Base-by-base conservation (phyloP, 2,797 vertebrate genomes). In the Anisognathus igniventris region DNA sequence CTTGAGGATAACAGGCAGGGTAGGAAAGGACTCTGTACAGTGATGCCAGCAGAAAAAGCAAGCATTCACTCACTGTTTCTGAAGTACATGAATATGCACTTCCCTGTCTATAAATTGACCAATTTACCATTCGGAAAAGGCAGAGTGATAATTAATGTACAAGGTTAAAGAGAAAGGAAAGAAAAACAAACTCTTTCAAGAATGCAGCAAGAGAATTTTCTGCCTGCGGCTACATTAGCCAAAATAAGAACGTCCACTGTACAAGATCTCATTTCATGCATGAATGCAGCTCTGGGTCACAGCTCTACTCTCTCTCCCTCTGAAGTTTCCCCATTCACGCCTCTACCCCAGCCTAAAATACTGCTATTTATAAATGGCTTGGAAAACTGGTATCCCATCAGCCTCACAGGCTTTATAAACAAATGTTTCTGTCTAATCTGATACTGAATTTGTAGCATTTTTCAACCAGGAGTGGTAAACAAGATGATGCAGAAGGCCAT, bases 271-370 rank as follows among this genome's bases (percentile, higher is more conserved):
- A 94, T 95, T 92, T 95, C 86, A 93, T 78, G 89, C 75, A 89
- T 96, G 94, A 83, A 83, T 88, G 89, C 91, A 92, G 53, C 92
- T 90, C 87, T 77, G 65, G 91, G 91, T 93, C 95, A 92, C 89
- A 83, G 92, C 68, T 81, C 74, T 51, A 72, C 0, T 0, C 47
- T 85, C 50, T 66, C 51, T 91, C 51, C 44, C 62, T 90, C 89
- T 62, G 56, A 91, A 92, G 62, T 70, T 82, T 92, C 73, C 57
- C 66, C 89, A 86, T 91, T 91, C 88, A 92, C 33, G 27, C 81
- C 50, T 72, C 74, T 80, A 80, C 33, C 47, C 58, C 79, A 78
- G 66, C 33, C 89, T 75, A 90, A 95, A 94, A 88, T 53, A 51
- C 14, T 28, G 50, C 56, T 91, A 70, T 77, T 93, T 83, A 94